Evolutionary conservation across 1,140 invertebrate species (phyloP), one percentile per base, ranked within the genome.

Genomic region (Formica selysi): DNA sequence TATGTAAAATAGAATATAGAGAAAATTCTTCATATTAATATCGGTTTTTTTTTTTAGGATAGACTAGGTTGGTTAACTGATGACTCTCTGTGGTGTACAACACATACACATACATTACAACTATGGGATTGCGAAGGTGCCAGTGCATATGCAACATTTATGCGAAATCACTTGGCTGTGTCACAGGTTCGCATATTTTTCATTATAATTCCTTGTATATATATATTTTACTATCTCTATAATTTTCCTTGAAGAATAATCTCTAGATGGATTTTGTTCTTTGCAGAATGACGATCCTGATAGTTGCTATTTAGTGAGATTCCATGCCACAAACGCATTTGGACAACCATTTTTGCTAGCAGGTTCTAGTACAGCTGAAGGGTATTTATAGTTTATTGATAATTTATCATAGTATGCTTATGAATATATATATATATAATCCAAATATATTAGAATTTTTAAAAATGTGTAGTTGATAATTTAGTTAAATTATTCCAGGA

Each of bases 51-150:
- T 29, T 54, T 91, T 88, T 89, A 95, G 95, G 95, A 95, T 68
- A 94, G 93, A 85, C 85, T 96, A 80, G 92, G 93, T 41, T 93
- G 94, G 94, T 67, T 96, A 62, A 94, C 94, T 22, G 94, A 95
- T 38, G 93, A 95, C 48, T 93, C 95, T 86, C 91, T 97, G 11
- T 96, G 96, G 70, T 97, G 97, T 89, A 95, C 97, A 10, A 97
- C 97, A 2, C 96, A 98, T 90, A 97, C 96, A 16, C 96, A 96
- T 90, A 96, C 97, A 81, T 90, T 98, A 8, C 97, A 98, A 93
- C 91, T 98, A 29, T 98, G 97, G 96, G 94, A 97, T 71, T 94
- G 94, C n/a, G 95, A 96, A 32, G 96, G 95, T 86, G 97, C 96
- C 1, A 96, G 96, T 88, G 94, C 96, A 48, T 91, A 96, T 4